These are phyloP conservation scores for Siniperca scherzeri DNA, from an alignment of 2,797 vertebrate species.

Conservation along the genomic window DNA sequence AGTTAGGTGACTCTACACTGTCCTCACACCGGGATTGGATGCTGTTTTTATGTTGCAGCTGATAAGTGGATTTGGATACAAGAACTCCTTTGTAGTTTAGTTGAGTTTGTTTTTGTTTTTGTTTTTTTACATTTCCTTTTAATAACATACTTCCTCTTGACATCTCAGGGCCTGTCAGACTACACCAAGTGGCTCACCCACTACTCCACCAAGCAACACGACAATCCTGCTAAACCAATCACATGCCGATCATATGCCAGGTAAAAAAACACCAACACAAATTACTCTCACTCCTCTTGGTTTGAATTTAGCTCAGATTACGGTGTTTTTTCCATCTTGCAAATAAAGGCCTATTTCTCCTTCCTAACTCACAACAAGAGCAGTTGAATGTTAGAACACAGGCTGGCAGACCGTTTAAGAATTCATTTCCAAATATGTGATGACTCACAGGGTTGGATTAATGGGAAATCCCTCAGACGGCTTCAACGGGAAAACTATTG, in stretches of 20 bases:
- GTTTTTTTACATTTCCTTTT: background rate
- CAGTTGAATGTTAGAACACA: background rate
- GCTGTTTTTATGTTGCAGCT: background rate
- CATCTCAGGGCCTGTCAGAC: constrained; percentile 85
- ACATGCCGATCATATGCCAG: constrained; percentile 85
- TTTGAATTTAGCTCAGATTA: background rate
- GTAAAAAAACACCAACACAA: constrained; percentile 57
- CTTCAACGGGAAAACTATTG: constrained; percentile 90
- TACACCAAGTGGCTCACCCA: constrained; percentile 90
- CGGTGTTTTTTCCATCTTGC: background rate
- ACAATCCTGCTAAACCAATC: constrained; percentile 79
- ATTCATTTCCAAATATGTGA: background rate
- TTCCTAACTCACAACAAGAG: background rate
- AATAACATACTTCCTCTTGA: background rate
- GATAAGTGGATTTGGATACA: background rate
- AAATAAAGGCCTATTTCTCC: background rate
- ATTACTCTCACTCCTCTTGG: background rate
- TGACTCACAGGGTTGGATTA: constrained; percentile 84
- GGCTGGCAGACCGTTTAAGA: background rate
- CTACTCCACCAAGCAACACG: constrained; percentile 85
- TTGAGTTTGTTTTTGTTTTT: background rate
- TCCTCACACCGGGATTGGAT: background rate
- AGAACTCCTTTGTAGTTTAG: background rate
- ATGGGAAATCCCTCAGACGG: constrained; percentile 92
- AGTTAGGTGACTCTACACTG: background rate